Conservation (phyloP, 2,113 vertebrate species). For the Spilogale gracilis region DNA sequence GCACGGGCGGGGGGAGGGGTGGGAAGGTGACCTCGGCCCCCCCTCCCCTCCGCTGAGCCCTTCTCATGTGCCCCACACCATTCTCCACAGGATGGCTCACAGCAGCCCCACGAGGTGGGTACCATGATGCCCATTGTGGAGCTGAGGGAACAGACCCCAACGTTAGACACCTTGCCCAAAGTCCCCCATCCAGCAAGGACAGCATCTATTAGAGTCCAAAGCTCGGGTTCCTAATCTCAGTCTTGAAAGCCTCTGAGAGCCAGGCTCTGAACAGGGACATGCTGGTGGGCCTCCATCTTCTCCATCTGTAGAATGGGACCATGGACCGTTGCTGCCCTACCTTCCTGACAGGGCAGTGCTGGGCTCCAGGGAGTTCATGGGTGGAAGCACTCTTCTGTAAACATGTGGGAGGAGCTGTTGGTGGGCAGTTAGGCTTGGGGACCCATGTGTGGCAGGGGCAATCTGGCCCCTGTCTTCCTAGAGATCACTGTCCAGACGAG, state of each 20-base stretch:
- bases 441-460: not conserved
- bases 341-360: not conserved
- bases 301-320: not conserved
- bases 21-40: not conserved
- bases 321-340: not conserved
- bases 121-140: not conserved
- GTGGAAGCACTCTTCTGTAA: not conserved
- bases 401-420: not conserved
- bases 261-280: fast-evolving
- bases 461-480: not conserved
- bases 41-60: not conserved
- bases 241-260: not conserved
- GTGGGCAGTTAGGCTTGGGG: not conserved
- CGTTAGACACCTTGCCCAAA: slow-evolving; percentile 4
- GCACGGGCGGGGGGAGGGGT: fast-evolving
- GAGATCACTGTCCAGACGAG: not conserved
- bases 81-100: not conserved
- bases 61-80: not conserved
- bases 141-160: not conserved
- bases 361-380: not conserved
- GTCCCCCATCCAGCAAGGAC: not conserved
- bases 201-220: not conserved
- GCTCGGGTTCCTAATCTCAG: not conserved
- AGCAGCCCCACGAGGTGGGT: not conserved
- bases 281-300: not conserved